Base-by-base conservation (phyloP, 2,797 vertebrate species). In the Mormyrops attenuatus region DNA sequence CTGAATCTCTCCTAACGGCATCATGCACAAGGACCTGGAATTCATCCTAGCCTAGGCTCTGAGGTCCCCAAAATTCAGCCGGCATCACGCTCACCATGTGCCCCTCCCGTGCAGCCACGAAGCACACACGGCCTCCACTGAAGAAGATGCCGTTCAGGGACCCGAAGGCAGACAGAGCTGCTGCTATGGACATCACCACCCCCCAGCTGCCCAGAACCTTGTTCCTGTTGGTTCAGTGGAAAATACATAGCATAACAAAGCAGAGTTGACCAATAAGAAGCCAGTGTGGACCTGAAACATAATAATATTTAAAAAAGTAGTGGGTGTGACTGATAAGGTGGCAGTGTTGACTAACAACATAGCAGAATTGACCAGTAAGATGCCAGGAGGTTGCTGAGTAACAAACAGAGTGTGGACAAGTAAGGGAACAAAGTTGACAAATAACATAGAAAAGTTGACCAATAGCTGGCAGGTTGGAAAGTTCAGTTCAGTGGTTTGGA, bases 151-250 rank as follows among this genome's bases (percentile, higher is more conserved):
- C 97, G 0, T 97, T 98, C 0, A 96, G 94, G 0, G 97, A 97
- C 4, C 98, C 97, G 2, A 99, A 97, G 0, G 97, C 96, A 0
- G 96, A 98, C 20, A 99, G 90, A 0, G 96, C 95, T 30, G 97
- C 97, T 0, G 96, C 96, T 90, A 97, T 85, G 0, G 97, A 97
- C 94, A 98, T 97, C 82, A 97, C 91, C 98, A 97, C 98, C 0
- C 96, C 96, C 97, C 97, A 98, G 80, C 92, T 94, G 73, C 97
- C 97, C 3, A 99, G 93, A 57, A 98, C 95, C 91, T 97, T 98
- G 91, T 97, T 96, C 91, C 97, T 98, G 93, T 55, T 15, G 80
- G 41, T 77, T 15, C 73, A n/a, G 34, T 47, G 88, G 84, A 77
- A 47, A 63, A 57, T 1, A 85, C 1, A 34, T 3, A 66, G 17